Base-by-base conservation (phyloP, 2,113 vertebrate species). In the Ornithorhynchus anatinus region DNA sequence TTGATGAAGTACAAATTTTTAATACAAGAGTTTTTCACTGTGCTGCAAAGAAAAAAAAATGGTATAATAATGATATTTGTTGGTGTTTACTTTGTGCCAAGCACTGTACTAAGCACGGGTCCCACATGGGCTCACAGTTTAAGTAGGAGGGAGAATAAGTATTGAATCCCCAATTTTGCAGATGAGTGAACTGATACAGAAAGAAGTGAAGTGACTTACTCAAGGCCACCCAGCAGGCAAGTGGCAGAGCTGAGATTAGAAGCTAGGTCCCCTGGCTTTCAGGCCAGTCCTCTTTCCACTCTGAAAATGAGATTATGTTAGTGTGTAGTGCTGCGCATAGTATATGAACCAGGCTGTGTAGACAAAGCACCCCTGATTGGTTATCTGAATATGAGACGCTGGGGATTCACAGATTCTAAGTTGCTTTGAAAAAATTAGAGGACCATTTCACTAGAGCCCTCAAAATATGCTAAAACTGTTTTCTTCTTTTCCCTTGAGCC, bases 401-500 rank as follows among this genome's bases (percentile, higher is more conserved):
- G 62, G 69, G 84, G 87, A 75, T 32, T 81, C 86, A 89, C 66
- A 82, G 61, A 3, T 36, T 56, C 73, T 61, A 14, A 47, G 59
- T 72, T 75, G 52, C 58, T 64, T 52, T 63, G 59, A 77, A 63
- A 63, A 74, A 72, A 82, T 38, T n/a, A 43, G 75, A 81, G 77
- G 81, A 75, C 77, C 86, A 33, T 43, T 75, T 84, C 82, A 19
- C 32, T 14, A 2, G 27, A 67, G 50, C 51, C 32, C 62, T 61
- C 64, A 43, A 84, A 77, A 77, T 69, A 61, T 68, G 48, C 27
- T 82, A 59, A 48, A 71, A 64, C 80, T 84, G 76, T 43, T 87
- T 81, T 77, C 63, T 86, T 75, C 39, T 60, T 82, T 81, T 73
- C 59, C 59, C 84, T 77, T 80, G 43, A 75, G 45, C 69, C 76